Percentiles rank a stretch among this genome's conserved stretches.
Conservation (phyloP, 2,888 invertebrate species). For the Ochropleura leucogaster region DNA sequence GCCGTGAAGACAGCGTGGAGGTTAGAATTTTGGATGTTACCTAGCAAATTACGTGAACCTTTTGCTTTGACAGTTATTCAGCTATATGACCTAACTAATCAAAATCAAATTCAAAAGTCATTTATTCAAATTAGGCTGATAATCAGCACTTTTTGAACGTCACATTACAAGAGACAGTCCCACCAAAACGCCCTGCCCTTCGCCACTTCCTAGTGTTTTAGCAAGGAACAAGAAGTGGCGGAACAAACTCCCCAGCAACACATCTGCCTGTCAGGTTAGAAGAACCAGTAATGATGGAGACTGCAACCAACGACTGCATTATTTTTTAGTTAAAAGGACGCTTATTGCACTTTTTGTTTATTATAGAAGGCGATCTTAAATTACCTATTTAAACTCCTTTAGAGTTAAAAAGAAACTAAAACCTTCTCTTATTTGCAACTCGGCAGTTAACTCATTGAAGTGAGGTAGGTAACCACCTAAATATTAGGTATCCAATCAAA, state of each 20-base stretch:
- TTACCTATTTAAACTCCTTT: not conserved
- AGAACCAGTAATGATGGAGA: not conserved
- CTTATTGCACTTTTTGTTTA: not conserved
- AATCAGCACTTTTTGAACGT: no score
- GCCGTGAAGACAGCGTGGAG: constrained; percentile 43
- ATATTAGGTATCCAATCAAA: not conserved
- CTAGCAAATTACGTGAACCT: not conserved
- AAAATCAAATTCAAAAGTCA: no score
- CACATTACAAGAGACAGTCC: no score
- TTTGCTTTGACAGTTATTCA: constrained; percentile 29
- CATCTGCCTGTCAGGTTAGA: no score
- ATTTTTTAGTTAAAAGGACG: not conserved
- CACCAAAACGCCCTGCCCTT: no score
- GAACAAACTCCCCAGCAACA: no score
- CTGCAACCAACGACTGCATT: not conserved
- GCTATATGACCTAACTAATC: not conserved
- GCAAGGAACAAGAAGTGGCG: no score
- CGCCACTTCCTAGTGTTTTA: no score
- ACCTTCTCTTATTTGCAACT: not conserved
- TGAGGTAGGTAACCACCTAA: not conserved
- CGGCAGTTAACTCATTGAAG: not conserved
- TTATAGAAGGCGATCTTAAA: not conserved
- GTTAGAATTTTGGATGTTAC: not conserved
- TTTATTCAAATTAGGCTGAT: no score
- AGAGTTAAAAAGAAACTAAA: not conserved